Conservation (phyloP, 2,888 invertebrate genomes). For the Meghimatium bilineatum region DNA sequence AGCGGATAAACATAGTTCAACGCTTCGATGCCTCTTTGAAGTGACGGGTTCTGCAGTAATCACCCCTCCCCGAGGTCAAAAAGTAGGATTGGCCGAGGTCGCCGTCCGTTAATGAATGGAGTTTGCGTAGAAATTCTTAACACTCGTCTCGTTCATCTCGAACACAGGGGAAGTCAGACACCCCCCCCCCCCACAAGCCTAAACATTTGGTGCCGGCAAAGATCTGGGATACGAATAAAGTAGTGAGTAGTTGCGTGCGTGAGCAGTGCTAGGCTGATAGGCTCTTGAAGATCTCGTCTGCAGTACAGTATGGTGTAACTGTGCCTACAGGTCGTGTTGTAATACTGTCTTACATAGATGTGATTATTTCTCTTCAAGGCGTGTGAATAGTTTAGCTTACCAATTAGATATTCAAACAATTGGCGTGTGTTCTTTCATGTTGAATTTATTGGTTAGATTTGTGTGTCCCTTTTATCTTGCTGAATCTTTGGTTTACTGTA, state of each 20-base stretch:
- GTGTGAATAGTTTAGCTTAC: neutral
- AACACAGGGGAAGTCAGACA: neutral
- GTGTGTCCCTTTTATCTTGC: too few species aligned
- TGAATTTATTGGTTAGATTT: too few species aligned
- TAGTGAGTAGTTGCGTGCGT: conserved; percentile 14
- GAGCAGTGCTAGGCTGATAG: neutral
- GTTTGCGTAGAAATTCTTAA: neutral
- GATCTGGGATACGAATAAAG: neutral
- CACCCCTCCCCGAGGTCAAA: conserved; percentile 2
- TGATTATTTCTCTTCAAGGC: neutral
- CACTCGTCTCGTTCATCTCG: neutral
- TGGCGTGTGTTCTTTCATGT: too few species aligned
- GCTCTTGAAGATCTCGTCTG: neutral
- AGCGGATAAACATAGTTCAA: conserved; percentile 1
- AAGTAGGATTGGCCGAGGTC: conserved; percentile 17
- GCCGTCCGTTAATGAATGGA: conserved; percentile 20
- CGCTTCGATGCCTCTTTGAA: conserved; percentile 11
- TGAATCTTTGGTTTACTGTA: too few species aligned
- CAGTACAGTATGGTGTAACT: neutral
- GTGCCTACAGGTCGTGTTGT: neutral
- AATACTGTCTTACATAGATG: neutral
- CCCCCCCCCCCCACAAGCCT: neutral
- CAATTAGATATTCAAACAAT: neutral
- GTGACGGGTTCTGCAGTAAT: neutral
- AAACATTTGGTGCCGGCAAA: conserved; percentile 4